Conservation (phyloP, 2,113 vertebrate species). For the Castor canadensis region DNA sequence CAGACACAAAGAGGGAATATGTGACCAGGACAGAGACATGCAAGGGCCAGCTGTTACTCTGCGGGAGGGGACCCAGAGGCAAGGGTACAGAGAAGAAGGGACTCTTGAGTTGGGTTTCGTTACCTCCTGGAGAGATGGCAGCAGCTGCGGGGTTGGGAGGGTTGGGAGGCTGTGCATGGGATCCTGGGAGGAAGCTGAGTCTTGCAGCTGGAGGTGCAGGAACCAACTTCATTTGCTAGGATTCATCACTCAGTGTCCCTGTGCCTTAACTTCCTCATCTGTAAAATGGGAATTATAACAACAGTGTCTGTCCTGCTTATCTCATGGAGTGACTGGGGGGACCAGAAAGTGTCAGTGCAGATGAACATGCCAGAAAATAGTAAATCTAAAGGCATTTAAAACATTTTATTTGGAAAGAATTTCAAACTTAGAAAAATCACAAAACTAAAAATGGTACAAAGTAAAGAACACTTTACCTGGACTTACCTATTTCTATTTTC, state of each 20-base stretch:
- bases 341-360: background rate
- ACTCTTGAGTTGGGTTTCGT: background rate
- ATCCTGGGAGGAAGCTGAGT: background rate
- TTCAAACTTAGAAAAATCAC: background rate
- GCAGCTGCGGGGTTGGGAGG: background rate
- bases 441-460: background rate
- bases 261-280: background rate
- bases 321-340: background rate
- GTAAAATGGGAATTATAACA: background rate
- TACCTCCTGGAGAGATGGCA: background rate
- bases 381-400: background rate
- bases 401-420: background rate
- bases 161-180: background rate
- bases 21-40: background rate
- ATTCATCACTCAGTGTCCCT: background rate
- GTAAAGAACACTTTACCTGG: background rate
- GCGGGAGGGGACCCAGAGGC: no score
- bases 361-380: background rate
- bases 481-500: background rate
- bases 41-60: accelerated
- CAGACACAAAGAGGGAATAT: background rate
- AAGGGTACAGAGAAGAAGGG: background rate
- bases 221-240: background rate
- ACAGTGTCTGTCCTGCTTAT: background rate
- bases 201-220: no score